Conservation (phyloP, 1,140 invertebrate genomes). For the Hylaeus volcanicus region DNA sequence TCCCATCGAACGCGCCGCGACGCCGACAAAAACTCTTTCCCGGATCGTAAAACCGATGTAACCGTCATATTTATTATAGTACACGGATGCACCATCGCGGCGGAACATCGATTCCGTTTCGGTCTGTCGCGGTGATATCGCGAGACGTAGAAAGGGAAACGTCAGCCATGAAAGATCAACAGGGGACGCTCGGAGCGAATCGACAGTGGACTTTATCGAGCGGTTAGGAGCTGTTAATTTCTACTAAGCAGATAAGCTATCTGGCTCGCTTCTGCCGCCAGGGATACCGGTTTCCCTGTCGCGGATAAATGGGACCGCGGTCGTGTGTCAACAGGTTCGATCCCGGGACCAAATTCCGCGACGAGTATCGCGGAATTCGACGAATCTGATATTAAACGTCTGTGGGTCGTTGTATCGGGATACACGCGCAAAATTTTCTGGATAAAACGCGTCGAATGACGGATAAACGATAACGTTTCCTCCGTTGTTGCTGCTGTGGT, state of each 20-base stretch:
- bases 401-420: too few species aligned
- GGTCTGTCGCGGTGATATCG: too few species aligned
- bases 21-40: background rate
- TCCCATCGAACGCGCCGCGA: background rate
- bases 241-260: constrained; percentile 37
- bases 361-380: too few species aligned
- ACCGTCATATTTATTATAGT: background rate
- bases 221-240: constrained; percentile 27
- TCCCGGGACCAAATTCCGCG: too few species aligned
- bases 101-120: background rate
- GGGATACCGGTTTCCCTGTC: constrained; percentile 35
- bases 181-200: background rate
- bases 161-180: background rate
- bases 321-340: background rate
- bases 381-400: too few species aligned
- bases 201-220: background rate
- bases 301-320: constrained; percentile 22
- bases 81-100: background rate
- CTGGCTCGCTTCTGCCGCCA: background rate
- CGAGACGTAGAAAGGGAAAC: background rate
- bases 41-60: constrained; percentile 5
- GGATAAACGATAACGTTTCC: too few species aligned
- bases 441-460: too few species aligned
- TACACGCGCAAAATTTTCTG: too few species aligned
- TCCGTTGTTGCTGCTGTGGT: too few species aligned